Evolutionary conservation across 1,140 invertebrate genomes (phyloP).

Genomic region (Coelopa frigida): DNA sequence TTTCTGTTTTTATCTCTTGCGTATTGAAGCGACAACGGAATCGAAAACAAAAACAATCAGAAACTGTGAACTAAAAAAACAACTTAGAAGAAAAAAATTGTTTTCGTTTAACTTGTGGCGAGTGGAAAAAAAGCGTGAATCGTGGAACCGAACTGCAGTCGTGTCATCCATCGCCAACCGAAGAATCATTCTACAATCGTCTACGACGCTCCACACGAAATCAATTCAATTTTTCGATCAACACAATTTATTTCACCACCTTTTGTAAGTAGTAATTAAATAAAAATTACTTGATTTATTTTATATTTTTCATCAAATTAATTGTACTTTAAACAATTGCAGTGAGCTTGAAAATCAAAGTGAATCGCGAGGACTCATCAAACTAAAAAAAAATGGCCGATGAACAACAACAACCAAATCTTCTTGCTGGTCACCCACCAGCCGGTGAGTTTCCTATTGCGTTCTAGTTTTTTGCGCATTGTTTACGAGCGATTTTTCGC

Average conservation of each 20-base stretch:
- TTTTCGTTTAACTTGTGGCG: too few species aligned
- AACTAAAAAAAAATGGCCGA: conserved; percentile 37
- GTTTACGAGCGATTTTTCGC: too few species aligned
- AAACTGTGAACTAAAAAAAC: background rate
- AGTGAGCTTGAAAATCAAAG: too few species aligned
- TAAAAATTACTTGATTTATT: background rate
- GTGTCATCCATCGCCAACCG: conserved; percentile 11
- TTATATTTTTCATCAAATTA: background rate
- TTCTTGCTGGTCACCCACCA: conserved; percentile 76
- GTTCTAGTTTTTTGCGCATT: too few species aligned
- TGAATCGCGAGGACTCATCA: too few species aligned
- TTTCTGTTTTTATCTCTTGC: background rate
- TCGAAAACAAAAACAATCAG: conserved; percentile 5
- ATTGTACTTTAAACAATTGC: background rate
- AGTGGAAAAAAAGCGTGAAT: conserved; percentile 4
- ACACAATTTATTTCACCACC: too few species aligned
- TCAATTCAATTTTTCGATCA: too few species aligned
- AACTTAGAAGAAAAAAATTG: conserved; percentile 4
- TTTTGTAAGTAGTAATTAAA: too few species aligned
- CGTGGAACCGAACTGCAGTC: conserved; percentile 6
- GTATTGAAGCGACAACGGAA: conserved; percentile 1
- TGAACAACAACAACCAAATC: conserved; percentile 55
- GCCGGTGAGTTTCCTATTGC: conserved; percentile 57
- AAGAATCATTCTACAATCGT: too few species aligned
- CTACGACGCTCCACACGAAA: too few species aligned